These are phyloP conservation scores for Cyclina sinensis DNA, from an alignment of 1,140 invertebrate species.

Conservation along the genomic window DNA sequence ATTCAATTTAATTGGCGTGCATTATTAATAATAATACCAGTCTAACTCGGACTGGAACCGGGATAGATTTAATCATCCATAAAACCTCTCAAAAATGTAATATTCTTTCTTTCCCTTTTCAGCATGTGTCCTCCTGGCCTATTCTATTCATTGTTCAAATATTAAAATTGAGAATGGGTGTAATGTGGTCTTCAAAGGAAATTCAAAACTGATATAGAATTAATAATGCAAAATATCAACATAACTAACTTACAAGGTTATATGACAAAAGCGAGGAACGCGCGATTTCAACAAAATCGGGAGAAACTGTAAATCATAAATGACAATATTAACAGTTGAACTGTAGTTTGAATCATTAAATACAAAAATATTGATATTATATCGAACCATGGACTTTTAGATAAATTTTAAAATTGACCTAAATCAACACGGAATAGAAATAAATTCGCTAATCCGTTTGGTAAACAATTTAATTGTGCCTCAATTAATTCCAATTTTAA, in stretches of 20 bases:
- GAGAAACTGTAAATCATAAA: not conserved
- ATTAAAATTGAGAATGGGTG: conserved; percentile 29
- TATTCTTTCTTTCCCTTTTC: not conserved
- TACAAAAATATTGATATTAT: not conserved
- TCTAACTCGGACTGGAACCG: not conserved
- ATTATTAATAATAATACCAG: not conserved
- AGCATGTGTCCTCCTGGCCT: not conserved
- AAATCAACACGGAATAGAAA: too few species aligned
- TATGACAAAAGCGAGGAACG: not conserved
- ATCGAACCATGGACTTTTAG: not conserved
- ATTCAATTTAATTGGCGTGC: conserved; percentile 17
- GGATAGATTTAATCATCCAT: not conserved
- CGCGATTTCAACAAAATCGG: not conserved
- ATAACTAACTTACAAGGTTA: conserved; percentile 9
- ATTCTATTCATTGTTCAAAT: conserved; percentile 34
- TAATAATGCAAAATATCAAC: conserved; percentile 32
- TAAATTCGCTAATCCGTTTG: too few species aligned
- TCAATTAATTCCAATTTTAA: too few species aligned
- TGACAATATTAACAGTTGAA: not conserved
- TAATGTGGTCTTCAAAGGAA: conserved; percentile 5
- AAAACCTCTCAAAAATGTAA: not conserved
- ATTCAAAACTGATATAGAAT: conserved; percentile 29
- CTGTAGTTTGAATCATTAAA: not conserved
- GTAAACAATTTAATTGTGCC: too few species aligned
- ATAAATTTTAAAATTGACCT: not conserved